These are phyloP conservation scores for Agapostemon virescens DNA, from an alignment of 2,888 invertebrate genomes.

Conservation along the genomic window DNA sequence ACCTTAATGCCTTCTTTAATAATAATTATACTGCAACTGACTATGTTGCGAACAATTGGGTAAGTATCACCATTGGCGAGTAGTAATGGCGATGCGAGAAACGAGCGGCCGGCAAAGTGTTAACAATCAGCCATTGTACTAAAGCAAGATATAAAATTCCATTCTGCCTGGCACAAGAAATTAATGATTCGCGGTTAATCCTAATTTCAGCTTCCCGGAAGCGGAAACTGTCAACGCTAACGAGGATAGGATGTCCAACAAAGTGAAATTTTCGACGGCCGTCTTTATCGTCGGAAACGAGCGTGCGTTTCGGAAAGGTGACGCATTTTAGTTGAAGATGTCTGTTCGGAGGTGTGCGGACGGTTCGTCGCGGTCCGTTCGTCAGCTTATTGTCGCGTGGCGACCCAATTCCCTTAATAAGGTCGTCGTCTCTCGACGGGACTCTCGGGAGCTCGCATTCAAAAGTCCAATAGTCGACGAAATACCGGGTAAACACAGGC, in stretches of 20 bases:
- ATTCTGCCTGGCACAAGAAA: background rate
- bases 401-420: conserved; percentile 74
- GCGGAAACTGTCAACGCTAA: background rate
- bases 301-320: conserved; percentile 30
- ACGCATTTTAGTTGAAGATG: conserved; percentile 43
- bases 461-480: conserved; percentile 46
- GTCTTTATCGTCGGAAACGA: conserved; percentile 27
- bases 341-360: conserved; percentile 51
- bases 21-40: no score
- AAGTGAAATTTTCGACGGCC: background rate
- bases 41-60: no score
- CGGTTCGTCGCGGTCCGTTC: conserved; percentile 67
- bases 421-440: conserved; percentile 60
- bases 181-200: background rate
- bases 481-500: conserved; percentile 28
- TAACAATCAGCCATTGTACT: background rate
- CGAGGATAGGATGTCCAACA: background rate
- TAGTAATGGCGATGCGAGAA: no score
- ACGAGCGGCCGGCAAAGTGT: no score
- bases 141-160: background rate
- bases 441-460: conserved; percentile 48
- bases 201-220: background rate
- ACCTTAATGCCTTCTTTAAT: no score
- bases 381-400: conserved; percentile 69
- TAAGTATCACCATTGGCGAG: no score